Evolutionary conservation across 2,113 vertebrate species (phyloP).

Genomic region (Gavialis gangeticus): DNA sequence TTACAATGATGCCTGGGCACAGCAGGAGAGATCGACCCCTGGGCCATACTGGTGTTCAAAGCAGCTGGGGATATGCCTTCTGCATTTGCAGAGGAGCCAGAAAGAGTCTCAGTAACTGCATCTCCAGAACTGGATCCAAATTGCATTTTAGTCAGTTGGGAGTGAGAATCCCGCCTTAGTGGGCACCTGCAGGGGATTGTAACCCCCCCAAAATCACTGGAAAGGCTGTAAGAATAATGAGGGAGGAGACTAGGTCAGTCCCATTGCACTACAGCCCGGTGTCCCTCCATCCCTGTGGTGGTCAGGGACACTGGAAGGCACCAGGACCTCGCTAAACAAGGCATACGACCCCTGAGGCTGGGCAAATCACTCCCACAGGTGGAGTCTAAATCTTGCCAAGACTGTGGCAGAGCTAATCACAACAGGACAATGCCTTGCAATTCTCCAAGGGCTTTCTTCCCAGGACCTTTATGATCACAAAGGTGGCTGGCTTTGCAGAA

Average conservation of each 20-base stretch:
- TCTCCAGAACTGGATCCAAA: background rate
- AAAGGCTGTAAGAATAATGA: background rate
- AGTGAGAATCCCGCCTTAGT: background rate
- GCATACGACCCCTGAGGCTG: background rate
- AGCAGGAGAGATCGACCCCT: too few relatives aligned
- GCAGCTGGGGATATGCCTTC: background rate
- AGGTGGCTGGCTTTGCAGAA: background rate
- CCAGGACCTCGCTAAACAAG: background rate
- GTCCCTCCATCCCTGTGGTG: background rate
- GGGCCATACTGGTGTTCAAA: too few relatives aligned
- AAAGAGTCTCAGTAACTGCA: background rate
- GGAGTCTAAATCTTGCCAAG: background rate
- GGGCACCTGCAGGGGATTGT: background rate
- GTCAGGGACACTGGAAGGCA: background rate
- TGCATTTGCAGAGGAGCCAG: rapidly evolving
- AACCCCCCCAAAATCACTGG: background rate
- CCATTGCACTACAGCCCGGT: background rate
- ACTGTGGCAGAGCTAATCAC: background rate
- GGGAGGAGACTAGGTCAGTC: background rate
- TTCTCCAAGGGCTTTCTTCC: background rate
- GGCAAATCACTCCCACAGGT: background rate
- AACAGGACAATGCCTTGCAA: background rate
- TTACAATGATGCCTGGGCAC: rapidly evolving
- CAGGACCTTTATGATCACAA: rapidly evolving
- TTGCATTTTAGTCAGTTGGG: background rate